Evolutionary conservation across 2,113 vertebrate species (phyloP).

Genomic region (Rafetus swinhoei): DNA sequence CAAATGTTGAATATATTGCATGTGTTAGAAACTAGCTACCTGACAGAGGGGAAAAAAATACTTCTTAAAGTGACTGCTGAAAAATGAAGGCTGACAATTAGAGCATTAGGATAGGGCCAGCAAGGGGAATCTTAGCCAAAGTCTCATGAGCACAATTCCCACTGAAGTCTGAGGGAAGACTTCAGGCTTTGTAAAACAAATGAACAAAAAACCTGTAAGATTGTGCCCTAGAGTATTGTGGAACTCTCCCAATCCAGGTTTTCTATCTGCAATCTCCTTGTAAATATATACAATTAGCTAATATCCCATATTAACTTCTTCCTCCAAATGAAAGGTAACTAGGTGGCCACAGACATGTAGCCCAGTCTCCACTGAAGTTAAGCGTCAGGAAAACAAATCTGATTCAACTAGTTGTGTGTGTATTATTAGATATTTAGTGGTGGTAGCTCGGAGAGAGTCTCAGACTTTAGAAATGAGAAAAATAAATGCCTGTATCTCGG

Average conservation of each 20-base stretch:
- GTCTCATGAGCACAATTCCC: background rate
- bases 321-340: background rate
- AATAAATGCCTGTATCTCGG: background rate
- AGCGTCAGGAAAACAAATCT: background rate
- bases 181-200: background rate
- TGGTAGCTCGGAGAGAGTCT: background rate
- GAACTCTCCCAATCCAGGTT: background rate
- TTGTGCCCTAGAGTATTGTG: background rate
- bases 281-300: background rate
- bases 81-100: background rate
- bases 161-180: background rate
- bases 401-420: background rate
- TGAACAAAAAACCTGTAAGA: background rate
- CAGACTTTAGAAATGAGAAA: background rate
- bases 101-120: background rate
- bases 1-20: background rate
- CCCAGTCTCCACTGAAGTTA: background rate
- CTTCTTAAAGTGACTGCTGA: background rate
- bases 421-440: background rate
- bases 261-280: background rate
- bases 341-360: background rate
- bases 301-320: background rate
- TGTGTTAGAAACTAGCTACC: background rate
- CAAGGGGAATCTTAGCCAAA: background rate
- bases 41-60: background rate